phyloP scores from a whole-genome alignment of 2,797 vertebrate genomes.

The Bucorvus abyssinicus region DNA sequence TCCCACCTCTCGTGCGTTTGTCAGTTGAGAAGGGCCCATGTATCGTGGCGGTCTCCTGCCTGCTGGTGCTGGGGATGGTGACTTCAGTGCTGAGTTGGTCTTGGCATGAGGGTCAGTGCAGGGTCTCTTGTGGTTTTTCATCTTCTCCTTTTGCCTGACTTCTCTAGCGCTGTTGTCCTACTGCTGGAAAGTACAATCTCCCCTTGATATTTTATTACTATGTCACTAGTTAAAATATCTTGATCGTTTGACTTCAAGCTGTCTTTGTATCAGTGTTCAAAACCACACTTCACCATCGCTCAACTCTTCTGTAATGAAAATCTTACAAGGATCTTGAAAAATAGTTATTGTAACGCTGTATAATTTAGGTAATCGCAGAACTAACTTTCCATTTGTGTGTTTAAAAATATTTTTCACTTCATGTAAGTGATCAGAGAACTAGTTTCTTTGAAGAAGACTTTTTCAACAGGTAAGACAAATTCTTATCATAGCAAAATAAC shows the following conservation, averaged over 20 bases:
- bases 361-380: not conserved
- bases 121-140: not conserved
- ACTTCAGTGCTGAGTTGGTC: not conserved
- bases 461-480: not conserved
- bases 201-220: not conserved
- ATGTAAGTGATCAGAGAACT: not conserved
- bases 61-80: not conserved
- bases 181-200: not conserved
- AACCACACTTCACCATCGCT: not conserved
- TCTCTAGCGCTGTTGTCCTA: not conserved
- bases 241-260: not conserved
- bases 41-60: not conserved
- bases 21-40: not conserved
- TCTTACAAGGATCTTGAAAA: not conserved
- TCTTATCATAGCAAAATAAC: not conserved
- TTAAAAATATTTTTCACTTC: not conserved
- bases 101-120: not conserved
- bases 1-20: not conserved
- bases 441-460: not conserved
- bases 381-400: not conserved
- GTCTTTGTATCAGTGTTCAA: not conserved
- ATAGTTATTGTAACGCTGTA: not conserved
- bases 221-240: not conserved
- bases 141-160: not conserved
- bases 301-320: not conserved